These are phyloP conservation scores for Hippocampus comes DNA, from an alignment of 2,113 vertebrate genomes.

Conservation along the genomic window DNA sequence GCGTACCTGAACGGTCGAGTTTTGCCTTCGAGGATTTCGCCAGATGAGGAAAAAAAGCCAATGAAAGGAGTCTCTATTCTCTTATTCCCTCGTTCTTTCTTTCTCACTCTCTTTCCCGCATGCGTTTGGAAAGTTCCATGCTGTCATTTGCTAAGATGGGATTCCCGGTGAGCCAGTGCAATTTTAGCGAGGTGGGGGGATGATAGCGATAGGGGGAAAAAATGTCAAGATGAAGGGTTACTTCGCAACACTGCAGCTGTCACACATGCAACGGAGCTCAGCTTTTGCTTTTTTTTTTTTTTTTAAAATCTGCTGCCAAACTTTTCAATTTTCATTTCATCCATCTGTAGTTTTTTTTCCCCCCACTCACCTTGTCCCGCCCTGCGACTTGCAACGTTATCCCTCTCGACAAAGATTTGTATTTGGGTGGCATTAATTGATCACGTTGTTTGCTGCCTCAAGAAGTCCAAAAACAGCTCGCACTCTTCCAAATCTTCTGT, in stretches of 20 bases:
- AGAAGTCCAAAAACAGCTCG: too few relatives aligned
- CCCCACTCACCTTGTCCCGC: conserved; percentile 8
- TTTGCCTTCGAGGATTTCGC: too few relatives aligned
- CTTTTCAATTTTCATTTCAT: conserved; percentile 32
- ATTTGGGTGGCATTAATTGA: background rate
- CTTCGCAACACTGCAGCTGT: conserved; percentile 66
- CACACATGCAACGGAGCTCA: conserved; percentile 61
- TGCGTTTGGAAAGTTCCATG: conserved; percentile 73
- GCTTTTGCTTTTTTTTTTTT: background rate
- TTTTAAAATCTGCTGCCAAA: conserved; percentile 23
- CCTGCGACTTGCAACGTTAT: conserved; percentile 9
- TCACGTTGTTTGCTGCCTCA: background rate
- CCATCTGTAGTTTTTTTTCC: background rate
- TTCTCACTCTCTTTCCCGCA: conserved; percentile 51
- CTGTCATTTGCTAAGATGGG: conserved; percentile 66
- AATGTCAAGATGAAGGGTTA: conserved; percentile 20
- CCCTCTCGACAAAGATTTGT: background rate
- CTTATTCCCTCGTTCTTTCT: conserved; percentile 35
- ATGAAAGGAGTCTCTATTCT: conserved; percentile 71
- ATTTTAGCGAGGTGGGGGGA: conserved; percentile 19
- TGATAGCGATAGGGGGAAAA: conserved; percentile 23
- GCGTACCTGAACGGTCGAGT: too few relatives aligned
- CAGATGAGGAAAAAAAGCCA: conserved; percentile 32
- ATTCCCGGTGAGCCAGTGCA: conserved; percentile 52
- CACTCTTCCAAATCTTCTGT: too few relatives aligned